These are phyloP conservation scores for Kryptolebias marmoratus DNA, from an alignment of 2,113 vertebrate species.

Conservation along the genomic window DNA sequence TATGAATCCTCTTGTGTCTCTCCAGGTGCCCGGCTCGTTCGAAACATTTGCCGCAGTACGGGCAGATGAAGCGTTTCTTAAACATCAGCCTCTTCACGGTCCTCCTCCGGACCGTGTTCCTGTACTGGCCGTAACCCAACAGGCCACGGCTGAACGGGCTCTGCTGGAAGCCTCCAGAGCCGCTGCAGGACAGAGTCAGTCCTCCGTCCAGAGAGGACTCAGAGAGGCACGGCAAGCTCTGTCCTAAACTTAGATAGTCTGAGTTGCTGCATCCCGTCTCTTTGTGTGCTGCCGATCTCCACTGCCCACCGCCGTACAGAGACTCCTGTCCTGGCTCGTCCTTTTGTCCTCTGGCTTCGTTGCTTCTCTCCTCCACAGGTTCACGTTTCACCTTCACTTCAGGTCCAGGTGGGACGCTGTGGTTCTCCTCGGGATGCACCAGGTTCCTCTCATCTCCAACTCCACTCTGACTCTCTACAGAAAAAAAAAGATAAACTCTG, in stretches of 20 bases:
- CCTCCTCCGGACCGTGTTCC: constrained; percentile 40
- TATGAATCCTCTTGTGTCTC: constrained; percentile 74
- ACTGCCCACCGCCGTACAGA: constrained; percentile 10
- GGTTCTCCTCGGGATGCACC: not conserved
- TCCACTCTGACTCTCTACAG: constrained; percentile 38
- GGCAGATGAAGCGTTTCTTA: constrained; percentile 65
- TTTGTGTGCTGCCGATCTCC: not conserved
- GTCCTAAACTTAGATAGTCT: constrained; percentile 14
- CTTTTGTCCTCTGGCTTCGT: not conserved
- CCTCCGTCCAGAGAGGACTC: constrained; percentile 8
- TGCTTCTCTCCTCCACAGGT: constrained; percentile 13
- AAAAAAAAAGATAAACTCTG: not conserved
- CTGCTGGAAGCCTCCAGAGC: constrained; percentile 30
- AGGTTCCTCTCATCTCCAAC: constrained; percentile 7
- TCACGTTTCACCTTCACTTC: constrained; percentile 63
- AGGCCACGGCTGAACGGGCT: constrained; percentile 33
- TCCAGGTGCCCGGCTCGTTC: constrained; percentile 67
- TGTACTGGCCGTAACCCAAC: constrained; percentile 34
- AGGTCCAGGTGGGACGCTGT: not conserved
- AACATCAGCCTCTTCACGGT: constrained; percentile 63
- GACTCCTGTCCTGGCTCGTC: constrained; percentile 2
- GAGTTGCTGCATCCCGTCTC: not conserved
- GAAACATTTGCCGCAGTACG: constrained; percentile 72
- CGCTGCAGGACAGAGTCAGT: constrained; percentile 1
- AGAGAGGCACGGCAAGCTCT: constrained; percentile 24